Evolutionary conservation across 2,797 vertebrate species (phyloP), one percentile per base, ranked within the genome.

Genomic region (Thalassophryne amazonica): DNA sequence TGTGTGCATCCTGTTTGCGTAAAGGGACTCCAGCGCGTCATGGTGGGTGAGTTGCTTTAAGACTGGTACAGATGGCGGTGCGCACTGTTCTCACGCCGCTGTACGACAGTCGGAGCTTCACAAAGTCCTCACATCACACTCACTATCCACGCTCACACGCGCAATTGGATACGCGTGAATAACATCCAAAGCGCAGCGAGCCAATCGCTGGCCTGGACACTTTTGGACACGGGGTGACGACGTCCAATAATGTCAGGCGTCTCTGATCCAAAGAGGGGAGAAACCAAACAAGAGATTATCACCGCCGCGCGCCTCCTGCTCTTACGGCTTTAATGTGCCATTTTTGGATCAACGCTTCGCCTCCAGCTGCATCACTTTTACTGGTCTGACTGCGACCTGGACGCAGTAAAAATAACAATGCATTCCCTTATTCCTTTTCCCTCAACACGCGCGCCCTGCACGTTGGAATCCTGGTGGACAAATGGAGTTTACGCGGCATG

Each of bases 181-280:
- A 64, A 35, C 47, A 34, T 21, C 43, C 25, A 38, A 34, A 53
- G 50, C 50, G 49, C 56, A 59, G 43, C 52, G 46, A 67, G 34
- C 84, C 84, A 86, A 86, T 86, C 76, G 78, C 16, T 29, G 45
- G 5, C 24, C 55, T 14, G 60, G 67, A 78, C 77, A 69, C 67
- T 70, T 74, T 63, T 65, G 57, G 69, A 76, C 56, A 38, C 8
- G 36, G 27, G 60, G 53, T 78, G 76, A 84, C 76, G 78, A 49
- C 36, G 72, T 72, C 81, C 81, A 84, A 84, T 86, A 50, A 78
- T 41, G 69, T 62, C 43, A 49, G 16, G 40, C 58, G 63, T 69
- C 41, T 71, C 39, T 69, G 60, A 57, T 34, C 52, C 24, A 7
- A 47, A 23, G 33, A 41, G 22, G 50, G 48, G 9, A 50, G 28